Percentiles rank a stretch among this genome's conserved stretches.
Conservation (phyloP, 2,113 vertebrate genomes). For the Brachionichthys hirsutus region DNA sequence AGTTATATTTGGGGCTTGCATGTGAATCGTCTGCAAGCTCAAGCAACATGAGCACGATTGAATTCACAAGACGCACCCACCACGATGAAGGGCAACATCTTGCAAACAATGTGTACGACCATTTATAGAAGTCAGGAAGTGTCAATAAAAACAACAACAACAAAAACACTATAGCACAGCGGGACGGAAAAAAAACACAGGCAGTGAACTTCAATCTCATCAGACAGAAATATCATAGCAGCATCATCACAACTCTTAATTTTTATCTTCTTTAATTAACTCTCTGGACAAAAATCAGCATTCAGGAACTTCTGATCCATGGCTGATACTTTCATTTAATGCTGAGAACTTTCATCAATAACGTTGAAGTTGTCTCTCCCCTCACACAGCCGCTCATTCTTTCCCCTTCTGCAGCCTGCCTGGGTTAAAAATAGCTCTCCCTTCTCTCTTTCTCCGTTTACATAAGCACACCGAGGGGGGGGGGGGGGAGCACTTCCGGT, state of each 20-base stretch:
- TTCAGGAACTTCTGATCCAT: too few relatives aligned
- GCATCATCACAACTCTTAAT: background rate
- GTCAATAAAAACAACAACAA: constrained; percentile 7
- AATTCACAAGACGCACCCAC: constrained; percentile 22
- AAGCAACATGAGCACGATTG: background rate
- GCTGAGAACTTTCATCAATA: constrained; percentile 68
- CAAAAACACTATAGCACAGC: constrained; percentile 8
- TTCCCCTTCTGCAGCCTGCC: constrained; percentile 74
- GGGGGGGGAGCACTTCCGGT: constrained; percentile 77
- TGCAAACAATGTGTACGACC: constrained; percentile 7
- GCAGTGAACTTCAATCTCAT: constrained; percentile 12
- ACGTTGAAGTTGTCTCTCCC: constrained; percentile 66
- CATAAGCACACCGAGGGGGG: constrained; percentile 74
- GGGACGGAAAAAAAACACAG: constrained; percentile 40
- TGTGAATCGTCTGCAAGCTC: constrained; percentile 1
- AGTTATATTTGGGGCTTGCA: background rate
- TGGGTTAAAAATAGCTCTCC: constrained; percentile 77
- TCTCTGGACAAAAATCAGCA: constrained; percentile 8
- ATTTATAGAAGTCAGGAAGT: constrained; percentile 8
- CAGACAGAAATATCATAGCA: constrained; percentile 33
- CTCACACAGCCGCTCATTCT: constrained; percentile 68
- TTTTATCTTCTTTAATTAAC: constrained; percentile 16
- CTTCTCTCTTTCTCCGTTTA: constrained; percentile 78
- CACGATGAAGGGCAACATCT: too few relatives aligned
- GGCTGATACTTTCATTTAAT: constrained; percentile 58